Evolutionary conservation across 2,888 invertebrate species (phyloP).

Genomic region (Pterostichus niger): DNA sequence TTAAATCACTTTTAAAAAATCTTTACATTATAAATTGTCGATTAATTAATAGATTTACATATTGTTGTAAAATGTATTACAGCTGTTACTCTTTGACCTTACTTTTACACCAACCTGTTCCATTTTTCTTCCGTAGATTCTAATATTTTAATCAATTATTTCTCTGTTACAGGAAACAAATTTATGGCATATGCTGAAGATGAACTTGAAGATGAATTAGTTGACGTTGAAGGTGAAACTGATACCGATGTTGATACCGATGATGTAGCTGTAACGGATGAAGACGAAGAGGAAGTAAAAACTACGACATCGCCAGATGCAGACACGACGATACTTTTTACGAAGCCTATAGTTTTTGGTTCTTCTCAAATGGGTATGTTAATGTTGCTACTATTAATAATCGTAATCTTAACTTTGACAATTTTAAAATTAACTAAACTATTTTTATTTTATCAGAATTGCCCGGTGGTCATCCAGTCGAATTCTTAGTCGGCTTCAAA

Average conservation of each 20-base stretch:
- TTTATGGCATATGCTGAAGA: slow-evolving; percentile 82
- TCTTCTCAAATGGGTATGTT: slow-evolving; percentile 83
- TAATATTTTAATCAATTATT: not conserved
- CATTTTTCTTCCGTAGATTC: not conserved
- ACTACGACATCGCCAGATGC: slow-evolving; percentile 92
- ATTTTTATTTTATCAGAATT: slow-evolving; percentile 82
- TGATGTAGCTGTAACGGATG: slow-evolving; percentile 79
- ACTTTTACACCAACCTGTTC: too few species aligned
- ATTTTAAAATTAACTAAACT: slow-evolving; percentile 6
- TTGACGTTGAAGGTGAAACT: slow-evolving; percentile 84
- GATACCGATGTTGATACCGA: slow-evolving; percentile 83
- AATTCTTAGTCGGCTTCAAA: slow-evolving; percentile 96
- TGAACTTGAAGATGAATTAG: slow-evolving; percentile 84
- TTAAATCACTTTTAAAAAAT: too few species aligned
- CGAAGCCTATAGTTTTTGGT: slow-evolving; percentile 85
- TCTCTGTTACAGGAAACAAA: slow-evolving; percentile 76
- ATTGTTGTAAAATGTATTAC: too few species aligned
- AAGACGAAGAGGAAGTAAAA: slow-evolving; percentile 83
- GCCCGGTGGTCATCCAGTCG: slow-evolving; percentile 94
- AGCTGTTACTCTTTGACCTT: too few species aligned
- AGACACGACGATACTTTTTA: slow-evolving; percentile 94
- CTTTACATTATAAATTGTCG: too few species aligned
- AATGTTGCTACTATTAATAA: not conserved
- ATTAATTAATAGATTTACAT: not conserved
- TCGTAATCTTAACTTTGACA: not conserved